Evolutionary conservation across 35 echinoderm and acorn worm species (phyloP).

Genomic region (Stichopus chloronotus): DNA sequence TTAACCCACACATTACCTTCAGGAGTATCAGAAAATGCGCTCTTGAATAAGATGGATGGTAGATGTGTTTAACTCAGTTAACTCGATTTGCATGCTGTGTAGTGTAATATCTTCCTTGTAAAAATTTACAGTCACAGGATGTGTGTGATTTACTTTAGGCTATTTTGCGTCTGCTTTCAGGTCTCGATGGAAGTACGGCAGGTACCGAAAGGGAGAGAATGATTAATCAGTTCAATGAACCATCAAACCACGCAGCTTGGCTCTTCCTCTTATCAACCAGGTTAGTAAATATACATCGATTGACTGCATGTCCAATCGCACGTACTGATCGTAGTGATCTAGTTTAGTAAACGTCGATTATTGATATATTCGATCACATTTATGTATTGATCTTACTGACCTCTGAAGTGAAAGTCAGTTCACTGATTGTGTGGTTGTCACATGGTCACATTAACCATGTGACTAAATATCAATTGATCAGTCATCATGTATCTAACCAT

Average conservation of each 20-base stretch:
- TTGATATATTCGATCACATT: background rate
- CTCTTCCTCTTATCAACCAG: constrained; percentile 95
- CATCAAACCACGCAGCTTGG: constrained; percentile 77
- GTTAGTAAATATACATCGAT: constrained; percentile 29
- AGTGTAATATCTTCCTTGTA: too few species aligned
- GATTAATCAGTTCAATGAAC: constrained; percentile 93
- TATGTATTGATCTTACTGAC: too few species aligned
- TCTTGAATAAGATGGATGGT: too few species aligned
- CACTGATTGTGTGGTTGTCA: too few species aligned
- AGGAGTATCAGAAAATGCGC: background rate
- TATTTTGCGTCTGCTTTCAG: constrained; percentile 45
- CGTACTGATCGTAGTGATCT: background rate
- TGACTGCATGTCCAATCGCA: background rate
- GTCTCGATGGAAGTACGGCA: constrained; percentile 94
- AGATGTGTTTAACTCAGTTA: too few species aligned
- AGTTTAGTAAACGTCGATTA: background rate
- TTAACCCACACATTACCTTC: background rate
- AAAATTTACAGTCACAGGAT: too few species aligned
- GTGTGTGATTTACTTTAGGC: too few species aligned
- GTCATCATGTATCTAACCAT: too few species aligned
- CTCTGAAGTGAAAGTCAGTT: too few species aligned
- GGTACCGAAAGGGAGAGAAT: constrained; percentile 86
- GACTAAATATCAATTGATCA: too few species aligned
- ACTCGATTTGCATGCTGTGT: too few species aligned
- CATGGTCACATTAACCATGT: too few species aligned